phyloP scores from a whole-genome alignment of 2,797 vertebrate genomes.

The Cetoscarus ocellatus region DNA sequence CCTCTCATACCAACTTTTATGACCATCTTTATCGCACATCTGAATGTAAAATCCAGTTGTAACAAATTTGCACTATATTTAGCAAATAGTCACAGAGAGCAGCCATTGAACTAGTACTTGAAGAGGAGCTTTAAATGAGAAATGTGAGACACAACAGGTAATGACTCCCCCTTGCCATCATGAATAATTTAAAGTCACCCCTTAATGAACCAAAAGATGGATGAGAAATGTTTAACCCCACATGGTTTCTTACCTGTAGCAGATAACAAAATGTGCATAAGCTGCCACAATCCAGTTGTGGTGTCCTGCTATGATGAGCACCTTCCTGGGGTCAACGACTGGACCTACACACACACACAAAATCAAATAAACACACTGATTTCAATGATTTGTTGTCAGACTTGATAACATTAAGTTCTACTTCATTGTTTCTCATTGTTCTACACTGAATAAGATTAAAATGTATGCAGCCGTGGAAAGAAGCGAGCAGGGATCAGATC shows the following conservation, averaged over 20 bases:
- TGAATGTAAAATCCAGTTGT: background rate
- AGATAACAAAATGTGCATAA: constrained; percentile 98
- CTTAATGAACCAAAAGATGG: constrained; percentile 2
- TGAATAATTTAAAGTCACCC: constrained; percentile 28
- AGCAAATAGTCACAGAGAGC: background rate
- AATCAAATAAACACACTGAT: background rate
- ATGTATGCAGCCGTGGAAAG: background rate
- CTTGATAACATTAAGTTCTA: background rate
- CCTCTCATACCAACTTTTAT: background rate
- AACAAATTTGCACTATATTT: background rate
- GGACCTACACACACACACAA: constrained; percentile 80
- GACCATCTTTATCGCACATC: background rate
- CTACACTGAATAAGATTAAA: background rate
- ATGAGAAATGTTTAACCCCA: background rate
- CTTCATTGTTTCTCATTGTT: background rate
- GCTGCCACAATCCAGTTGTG: constrained; percentile 99
- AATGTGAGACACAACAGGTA: constrained; percentile 29
- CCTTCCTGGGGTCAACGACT: constrained; percentile 95
- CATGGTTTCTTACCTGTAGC: constrained; percentile 90
- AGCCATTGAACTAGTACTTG: background rate
- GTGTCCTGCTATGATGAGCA: constrained; percentile 96
- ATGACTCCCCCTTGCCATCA: constrained; percentile 13
- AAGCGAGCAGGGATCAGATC: constrained; percentile 1
- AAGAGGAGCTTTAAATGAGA: constrained; percentile 8
- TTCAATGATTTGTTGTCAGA: background rate